Evolutionary conservation across 2,113 vertebrate species (phyloP), one percentile per base, ranked within the genome.

Genomic region (Alosa alosa): DNA sequence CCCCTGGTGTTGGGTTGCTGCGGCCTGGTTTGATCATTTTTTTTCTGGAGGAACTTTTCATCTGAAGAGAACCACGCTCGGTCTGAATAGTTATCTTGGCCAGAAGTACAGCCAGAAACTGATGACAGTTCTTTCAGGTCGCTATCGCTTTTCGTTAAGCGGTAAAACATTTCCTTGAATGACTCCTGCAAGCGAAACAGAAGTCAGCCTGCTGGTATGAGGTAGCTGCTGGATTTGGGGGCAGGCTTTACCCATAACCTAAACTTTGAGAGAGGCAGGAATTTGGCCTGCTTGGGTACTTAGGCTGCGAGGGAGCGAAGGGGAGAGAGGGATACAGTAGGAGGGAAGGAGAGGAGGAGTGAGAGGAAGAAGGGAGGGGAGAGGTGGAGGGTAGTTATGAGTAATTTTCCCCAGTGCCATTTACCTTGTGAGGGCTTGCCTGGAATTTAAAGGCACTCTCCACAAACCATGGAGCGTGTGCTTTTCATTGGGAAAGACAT

Each of bases 401-500:
- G 82, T 92, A 88, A 93, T 85, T 86, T 90, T 86, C 75, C 85
- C 64, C 82, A 64, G 57, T 87, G 45, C 46, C 52, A 85, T 72
- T 57, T 83, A 87, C 83, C 87, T 85, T 93, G 90, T 91, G 86
- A 89, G 86, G 89, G 86, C 91, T 92, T 90, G 90, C 68, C 83
- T 88, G 90, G 89, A 89, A 91, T 92, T 90, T 81, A 86, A 41
- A 57, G 82, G 10, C 46, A 10, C 45, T 68, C 75, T 87, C 83
- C 86, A 50, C 50, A 49, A 81, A 22, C 44, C 82, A 50, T 81
- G 64, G 25, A 68, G 83, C 39, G 82, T 52, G 55, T 41, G 50
- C 68, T 60, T 68, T n/a, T 64, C 45, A 84, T 64, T 15, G 46
- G 17, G 45, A 68, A 64, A 45, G 55, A 64, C 55, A 52, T 20